Evolutionary conservation across 30 jellyfish, hydroid and myxozoan species (phyloP).

Genomic region (Sanderia malayensis): DNA sequence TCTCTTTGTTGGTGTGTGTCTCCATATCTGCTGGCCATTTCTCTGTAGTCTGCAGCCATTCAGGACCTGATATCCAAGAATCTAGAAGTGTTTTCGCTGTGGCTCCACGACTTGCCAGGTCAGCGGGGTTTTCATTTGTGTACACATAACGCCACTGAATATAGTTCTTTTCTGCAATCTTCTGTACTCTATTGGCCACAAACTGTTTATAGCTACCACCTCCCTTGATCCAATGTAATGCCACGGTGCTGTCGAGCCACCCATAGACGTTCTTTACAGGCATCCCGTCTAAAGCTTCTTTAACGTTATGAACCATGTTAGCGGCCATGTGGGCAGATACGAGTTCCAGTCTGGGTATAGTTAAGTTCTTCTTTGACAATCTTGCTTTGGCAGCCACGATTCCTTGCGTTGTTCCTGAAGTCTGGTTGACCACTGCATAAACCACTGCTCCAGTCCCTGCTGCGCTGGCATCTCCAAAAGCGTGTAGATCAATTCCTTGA

Average conservation of each 20-base stretch:
- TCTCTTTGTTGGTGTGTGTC: not conserved
- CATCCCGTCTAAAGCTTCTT: slow-evolving; percentile 1
- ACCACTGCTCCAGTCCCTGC: slow-evolving; percentile 31
- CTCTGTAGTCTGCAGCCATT: slow-evolving; percentile 20
- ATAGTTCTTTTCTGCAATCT: slow-evolving; percentile 42
- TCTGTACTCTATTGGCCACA: slow-evolving; percentile 48
- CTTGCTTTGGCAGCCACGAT: slow-evolving; percentile 42
- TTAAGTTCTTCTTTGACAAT: slow-evolving; percentile 15
- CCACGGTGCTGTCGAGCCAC: slow-evolving; percentile 56
- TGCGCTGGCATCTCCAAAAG: slow-evolving; percentile 39
- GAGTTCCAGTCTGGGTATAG: slow-evolving; percentile 59
- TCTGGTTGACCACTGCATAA: slow-evolving; percentile 39
- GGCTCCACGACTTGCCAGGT: slow-evolving; percentile 48
- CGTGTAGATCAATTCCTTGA: slow-evolving; percentile 21
- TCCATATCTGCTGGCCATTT: slow-evolving; percentile 24
- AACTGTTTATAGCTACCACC: slow-evolving; percentile 20
- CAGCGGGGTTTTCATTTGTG: slow-evolving; percentile 47
- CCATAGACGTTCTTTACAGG: not conserved
- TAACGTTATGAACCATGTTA: slow-evolving; percentile 15
- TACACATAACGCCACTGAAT: slow-evolving; percentile 43
- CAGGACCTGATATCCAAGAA: slow-evolving; percentile 17
- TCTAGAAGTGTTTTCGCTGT: not conserved
- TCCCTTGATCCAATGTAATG: slow-evolving; percentile 35
- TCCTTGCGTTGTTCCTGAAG: slow-evolving; percentile 24
- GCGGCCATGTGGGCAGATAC: slow-evolving; percentile 53